A percentile compares a stretch with the other conserved stretches of the same genome.
phyloP scores from a whole-genome alignment of 2,797 vertebrate species.

The Masticophis lateralis region DNA sequence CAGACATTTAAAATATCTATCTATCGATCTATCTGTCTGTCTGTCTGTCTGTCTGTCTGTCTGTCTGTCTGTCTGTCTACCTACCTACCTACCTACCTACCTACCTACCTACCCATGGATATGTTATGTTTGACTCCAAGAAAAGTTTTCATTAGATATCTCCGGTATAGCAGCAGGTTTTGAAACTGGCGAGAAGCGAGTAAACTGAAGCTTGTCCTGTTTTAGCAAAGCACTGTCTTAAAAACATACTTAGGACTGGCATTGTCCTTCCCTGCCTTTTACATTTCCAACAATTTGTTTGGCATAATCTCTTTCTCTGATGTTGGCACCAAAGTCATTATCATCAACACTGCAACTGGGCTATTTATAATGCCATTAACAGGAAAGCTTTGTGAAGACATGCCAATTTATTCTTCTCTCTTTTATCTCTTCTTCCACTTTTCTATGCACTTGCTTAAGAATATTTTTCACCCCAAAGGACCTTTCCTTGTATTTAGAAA shows the following conservation, averaged over 20 bases:
- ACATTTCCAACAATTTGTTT: conserved; percentile 18
- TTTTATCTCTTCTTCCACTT: background rate
- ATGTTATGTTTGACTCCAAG: background rate
- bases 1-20: too few species aligned
- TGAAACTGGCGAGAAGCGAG: background rate
- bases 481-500: conserved; percentile 20
- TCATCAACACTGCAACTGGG: background rate
- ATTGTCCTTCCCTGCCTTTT: conserved; percentile 6
- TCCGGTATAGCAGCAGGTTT: background rate
- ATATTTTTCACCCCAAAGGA: background rate
- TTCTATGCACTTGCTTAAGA: conserved; percentile 22
- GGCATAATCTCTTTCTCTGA: conserved; percentile 31
- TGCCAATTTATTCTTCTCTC: conserved; percentile 34
- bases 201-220: background rate
- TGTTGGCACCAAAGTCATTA: conserved; percentile 9
- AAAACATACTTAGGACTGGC: background rate
- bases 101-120: too few species aligned
- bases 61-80: too few species aligned
- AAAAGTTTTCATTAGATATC: background rate
- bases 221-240: background rate
- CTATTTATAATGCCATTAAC: conserved; percentile 42
- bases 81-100: too few species aligned
- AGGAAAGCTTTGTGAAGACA: conserved; percentile 28
- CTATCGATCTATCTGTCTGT: too few species aligned
- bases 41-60: too few species aligned